Percentiles rank a stretch among this genome's conserved stretches.
Evolutionary conservation across 2,888 invertebrate species (phyloP).

Genomic region (Drosophila aldrichi): DNA sequence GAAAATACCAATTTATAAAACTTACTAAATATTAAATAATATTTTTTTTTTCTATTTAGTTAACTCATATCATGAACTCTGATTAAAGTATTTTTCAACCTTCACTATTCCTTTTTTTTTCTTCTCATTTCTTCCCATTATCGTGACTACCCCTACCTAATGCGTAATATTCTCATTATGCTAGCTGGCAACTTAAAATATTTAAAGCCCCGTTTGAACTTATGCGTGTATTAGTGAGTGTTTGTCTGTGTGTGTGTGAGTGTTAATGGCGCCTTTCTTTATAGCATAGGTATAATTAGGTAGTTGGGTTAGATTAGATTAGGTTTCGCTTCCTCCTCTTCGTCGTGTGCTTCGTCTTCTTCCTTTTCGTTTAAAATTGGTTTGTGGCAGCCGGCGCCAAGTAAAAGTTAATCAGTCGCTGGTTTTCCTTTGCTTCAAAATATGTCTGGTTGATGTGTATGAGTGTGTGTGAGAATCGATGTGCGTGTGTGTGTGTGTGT

Average conservation of each 20-base stretch:
- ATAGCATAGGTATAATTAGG: conserved; percentile 69
- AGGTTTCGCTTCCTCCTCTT: conserved; percentile 35
- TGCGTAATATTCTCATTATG: conserved; percentile 56
- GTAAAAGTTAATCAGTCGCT: conserved; percentile 77
- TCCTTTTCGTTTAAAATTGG: conserved; percentile 44
- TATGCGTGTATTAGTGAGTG: conserved; percentile 72
- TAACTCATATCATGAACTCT: not conserved
- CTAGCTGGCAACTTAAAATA: conserved; percentile 78
- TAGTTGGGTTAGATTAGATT: conserved; percentile 73
- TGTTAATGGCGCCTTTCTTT: conserved; percentile 58
- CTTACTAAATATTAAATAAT: too few species aligned
- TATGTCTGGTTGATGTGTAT: conserved; percentile 52
- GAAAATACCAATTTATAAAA: too few species aligned
- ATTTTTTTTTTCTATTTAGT: not conserved
- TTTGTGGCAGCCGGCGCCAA: conserved; percentile 68
- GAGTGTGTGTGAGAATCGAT: not conserved
- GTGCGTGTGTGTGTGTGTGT: conserved; percentile 38
- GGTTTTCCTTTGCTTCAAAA: conserved; percentile 28
- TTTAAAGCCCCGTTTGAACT: conserved; percentile 78
- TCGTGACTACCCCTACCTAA: conserved; percentile 38
- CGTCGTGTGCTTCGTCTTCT: conserved; percentile 4
- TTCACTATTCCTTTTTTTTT: not conserved
- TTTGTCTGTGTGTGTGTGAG: conserved; percentile 15
- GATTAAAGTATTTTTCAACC: not conserved
- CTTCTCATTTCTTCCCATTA: not conserved